Evolutionary conservation across 2,888 invertebrate species (phyloP).

Genomic region (Agrochola litura): DNA sequence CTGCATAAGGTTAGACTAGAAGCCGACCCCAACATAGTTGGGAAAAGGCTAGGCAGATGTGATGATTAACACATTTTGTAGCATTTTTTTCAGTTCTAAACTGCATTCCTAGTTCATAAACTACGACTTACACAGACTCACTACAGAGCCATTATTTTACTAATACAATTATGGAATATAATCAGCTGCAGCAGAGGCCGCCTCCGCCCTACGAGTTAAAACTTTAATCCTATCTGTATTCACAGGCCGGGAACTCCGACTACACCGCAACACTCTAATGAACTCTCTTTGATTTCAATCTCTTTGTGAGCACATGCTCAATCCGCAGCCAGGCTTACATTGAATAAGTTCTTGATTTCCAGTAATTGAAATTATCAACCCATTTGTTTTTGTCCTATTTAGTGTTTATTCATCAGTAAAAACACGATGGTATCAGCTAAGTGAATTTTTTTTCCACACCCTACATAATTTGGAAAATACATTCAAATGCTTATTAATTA

Average conservation of each 20-base stretch:
- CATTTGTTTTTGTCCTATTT: not conserved
- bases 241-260: conserved; percentile 64
- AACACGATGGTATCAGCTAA: not conserved
- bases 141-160: conserved; percentile 41
- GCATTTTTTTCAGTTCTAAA: conserved; percentile 1
- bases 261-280: conserved; percentile 72
- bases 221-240: conserved; percentile 74
- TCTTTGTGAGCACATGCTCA: conserved; percentile 61
- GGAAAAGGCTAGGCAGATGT: too few species aligned
- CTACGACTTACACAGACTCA: conserved; percentile 25
- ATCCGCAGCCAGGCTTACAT: conserved; percentile 23
- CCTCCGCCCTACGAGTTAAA: conserved; percentile 64
- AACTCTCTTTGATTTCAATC: conserved; percentile 75
- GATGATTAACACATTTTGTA: conserved; percentile 1
- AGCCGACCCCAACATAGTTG: too few species aligned
- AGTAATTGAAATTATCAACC: conserved; percentile 30
- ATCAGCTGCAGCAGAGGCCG: conserved; percentile 53
- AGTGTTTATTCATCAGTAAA: not conserved
- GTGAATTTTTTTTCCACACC: not conserved
- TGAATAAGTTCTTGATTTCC: conserved; percentile 45
- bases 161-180: conserved; percentile 63
- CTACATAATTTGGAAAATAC: not conserved
- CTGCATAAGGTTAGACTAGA: too few species aligned
- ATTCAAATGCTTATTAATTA: not conserved
- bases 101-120: conserved; percentile 5